Conservation (phyloP, 2,113 vertebrate genomes). For the Pomatostomus ruficeps region DNA sequence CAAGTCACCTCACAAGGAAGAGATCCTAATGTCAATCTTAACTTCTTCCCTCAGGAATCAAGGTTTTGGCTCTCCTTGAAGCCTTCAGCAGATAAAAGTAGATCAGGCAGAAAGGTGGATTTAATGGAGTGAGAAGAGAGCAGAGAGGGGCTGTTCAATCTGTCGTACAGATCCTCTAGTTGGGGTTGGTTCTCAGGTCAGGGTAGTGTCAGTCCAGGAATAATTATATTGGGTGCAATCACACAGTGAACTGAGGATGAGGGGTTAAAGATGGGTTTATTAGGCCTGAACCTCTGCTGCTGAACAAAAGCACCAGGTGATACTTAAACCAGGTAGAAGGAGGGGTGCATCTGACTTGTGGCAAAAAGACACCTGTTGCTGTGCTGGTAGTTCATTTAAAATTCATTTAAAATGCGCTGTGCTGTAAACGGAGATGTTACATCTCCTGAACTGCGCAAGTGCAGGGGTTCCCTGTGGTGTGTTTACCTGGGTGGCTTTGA, state of each 20-base stretch:
- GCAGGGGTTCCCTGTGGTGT: background rate
- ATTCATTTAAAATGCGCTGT: background rate
- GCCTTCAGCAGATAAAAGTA: background rate
- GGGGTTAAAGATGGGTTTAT: background rate
- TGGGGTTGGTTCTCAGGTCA: background rate
- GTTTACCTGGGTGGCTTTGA: background rate
- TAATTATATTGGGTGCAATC: background rate
- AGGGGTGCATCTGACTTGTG: background rate
- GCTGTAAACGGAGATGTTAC: background rate
- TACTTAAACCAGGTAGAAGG: background rate
- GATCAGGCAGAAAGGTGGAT: background rate
- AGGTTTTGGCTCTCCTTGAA: background rate
- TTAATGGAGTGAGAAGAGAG: background rate
- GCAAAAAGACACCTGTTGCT: background rate
- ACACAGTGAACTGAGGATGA: background rate
- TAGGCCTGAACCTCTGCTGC: background rate
- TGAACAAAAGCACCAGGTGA: background rate
- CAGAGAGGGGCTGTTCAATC: background rate
- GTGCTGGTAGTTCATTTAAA: background rate
- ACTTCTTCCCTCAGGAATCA: background rate
- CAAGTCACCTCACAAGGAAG: background rate
- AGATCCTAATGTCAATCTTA: background rate
- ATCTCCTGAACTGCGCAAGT: background rate
- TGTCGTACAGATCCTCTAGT: background rate
- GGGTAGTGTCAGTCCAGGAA: background rate